A percentile compares a stretch with the other conserved stretches of the same genome.
Evolutionary conservation across 2,888 invertebrate species (phyloP).

Genomic region (Diaphora mendica): DNA sequence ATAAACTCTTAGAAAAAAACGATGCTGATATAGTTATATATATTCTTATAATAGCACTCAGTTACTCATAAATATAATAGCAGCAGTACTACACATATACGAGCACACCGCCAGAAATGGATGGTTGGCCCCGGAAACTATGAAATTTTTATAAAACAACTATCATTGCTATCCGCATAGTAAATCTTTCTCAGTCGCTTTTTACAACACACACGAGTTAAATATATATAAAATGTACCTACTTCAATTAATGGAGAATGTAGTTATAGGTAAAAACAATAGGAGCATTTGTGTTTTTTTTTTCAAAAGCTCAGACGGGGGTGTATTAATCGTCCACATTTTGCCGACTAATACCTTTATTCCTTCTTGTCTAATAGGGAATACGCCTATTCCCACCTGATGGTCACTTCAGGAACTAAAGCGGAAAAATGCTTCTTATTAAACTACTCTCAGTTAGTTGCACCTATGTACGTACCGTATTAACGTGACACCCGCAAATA

Average conservation of each 20-base stretch:
- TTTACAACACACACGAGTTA: constrained; percentile 9
- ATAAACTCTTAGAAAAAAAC: no score
- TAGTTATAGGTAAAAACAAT: no score
- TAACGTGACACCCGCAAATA: no score
- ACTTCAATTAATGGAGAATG: no score
- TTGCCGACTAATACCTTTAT: background rate
- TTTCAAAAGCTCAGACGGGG: no score
- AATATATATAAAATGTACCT: constrained; percentile 1
- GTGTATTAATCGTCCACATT: background rate
- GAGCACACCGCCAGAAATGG: background rate
- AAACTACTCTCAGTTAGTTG: no score
- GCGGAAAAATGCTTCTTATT: background rate
- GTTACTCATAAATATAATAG: constrained; percentile 3
- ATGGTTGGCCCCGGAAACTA: background rate
- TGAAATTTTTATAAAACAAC: constrained; percentile 20
- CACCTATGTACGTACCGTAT: no score
- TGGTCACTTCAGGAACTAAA: background rate
- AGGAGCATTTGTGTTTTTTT: no score
- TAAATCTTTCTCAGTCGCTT: constrained; percentile 7
- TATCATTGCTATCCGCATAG: background rate
- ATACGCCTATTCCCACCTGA: background rate
- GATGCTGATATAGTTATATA: no score
- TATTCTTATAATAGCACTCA: no score
- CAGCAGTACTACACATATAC: background rate
- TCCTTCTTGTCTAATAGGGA: background rate